Evolutionary conservation across 2,888 invertebrate species (phyloP).

Genomic region (Cheilosia scutellata): DNA sequence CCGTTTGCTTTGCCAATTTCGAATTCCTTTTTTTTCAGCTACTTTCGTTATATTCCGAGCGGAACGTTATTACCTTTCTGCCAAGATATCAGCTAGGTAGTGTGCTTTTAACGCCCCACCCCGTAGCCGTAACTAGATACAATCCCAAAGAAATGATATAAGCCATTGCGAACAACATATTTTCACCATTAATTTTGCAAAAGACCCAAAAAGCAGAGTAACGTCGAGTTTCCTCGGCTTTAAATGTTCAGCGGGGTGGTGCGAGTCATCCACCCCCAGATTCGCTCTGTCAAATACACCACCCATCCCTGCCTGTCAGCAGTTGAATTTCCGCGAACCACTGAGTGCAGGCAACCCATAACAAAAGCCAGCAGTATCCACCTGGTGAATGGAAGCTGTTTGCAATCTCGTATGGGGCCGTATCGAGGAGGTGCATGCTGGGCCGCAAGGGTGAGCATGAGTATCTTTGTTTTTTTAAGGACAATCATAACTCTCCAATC

Average conservation of each 20-base stretch:
- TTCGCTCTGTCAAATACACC: constrained; percentile 40
- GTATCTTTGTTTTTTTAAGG: constrained; percentile 35
- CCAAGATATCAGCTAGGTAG: constrained; percentile 58
- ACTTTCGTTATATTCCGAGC: constrained; percentile 59
- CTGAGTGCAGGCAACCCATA: constrained; percentile 31
- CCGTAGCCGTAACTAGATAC: constrained; percentile 19
- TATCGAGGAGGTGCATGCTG: constrained; percentile 64
- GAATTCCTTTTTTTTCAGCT: constrained; percentile 37
- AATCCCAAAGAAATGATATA: constrained; percentile 62
- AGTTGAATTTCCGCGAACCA: constrained; percentile 53
- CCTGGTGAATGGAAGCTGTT: constrained; percentile 41
- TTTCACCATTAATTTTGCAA: constrained; percentile 73
- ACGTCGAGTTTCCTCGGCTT: constrained; percentile 29
- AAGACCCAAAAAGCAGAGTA: constrained; percentile 57
- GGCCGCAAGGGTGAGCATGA: constrained; percentile 37
- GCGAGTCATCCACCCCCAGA: constrained; percentile 2
- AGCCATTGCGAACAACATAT: constrained; percentile 71
- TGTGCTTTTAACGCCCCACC: constrained; percentile 29
- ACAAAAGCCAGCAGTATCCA: constrained; percentile 39
- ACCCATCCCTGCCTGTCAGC: constrained; percentile 56
- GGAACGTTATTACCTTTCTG: constrained; percentile 55
- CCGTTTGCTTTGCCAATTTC: constrained; percentile 65
- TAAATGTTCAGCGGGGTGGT: neutral
- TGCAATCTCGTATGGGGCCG: constrained; percentile 38
- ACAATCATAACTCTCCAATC: constrained; percentile 65